phyloP scores from a whole-genome alignment of 2,113 vertebrate species.

The Narcine bancroftii region DNA sequence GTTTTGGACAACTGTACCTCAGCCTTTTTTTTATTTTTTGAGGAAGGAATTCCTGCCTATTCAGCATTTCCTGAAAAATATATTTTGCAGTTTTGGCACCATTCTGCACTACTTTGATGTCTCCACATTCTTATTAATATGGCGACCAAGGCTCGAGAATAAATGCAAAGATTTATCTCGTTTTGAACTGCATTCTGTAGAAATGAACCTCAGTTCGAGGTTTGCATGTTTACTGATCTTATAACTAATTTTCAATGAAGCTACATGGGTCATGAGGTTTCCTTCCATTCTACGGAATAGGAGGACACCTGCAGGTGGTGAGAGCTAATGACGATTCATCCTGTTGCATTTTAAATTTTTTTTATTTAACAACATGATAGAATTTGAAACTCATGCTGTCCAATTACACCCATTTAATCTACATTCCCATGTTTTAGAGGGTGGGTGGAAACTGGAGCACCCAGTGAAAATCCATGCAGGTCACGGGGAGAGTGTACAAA shows the following conservation, averaged over 20 bases:
- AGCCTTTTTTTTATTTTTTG: neutral
- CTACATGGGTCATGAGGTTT: neutral
- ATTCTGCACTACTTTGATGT: neutral
- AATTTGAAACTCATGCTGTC: too few species aligned
- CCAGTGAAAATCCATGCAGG: too few species aligned
- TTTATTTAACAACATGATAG: too few species aligned
- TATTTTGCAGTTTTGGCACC: neutral
- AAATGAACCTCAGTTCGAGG: neutral
- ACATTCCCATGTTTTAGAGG: too few species aligned
- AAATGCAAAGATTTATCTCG: neutral
- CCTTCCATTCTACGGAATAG: neutral
- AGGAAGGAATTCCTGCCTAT: neutral
- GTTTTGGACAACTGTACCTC: neutral
- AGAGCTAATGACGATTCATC: neutral
- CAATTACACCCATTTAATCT: too few species aligned
- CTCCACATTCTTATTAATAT: neutral
- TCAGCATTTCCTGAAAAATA: neutral
- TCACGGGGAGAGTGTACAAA: too few species aligned
- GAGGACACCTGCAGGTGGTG: slow-evolving; percentile 6
- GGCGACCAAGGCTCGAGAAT: neutral
- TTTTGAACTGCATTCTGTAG: neutral
- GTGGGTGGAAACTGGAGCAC: too few species aligned
- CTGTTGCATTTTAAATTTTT: neutral
- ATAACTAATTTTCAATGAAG: neutral
- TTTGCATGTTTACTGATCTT: neutral